A percentile compares a stretch with the other conserved stretches of the same genome.
phyloP scores from a whole-genome alignment of 2,888 invertebrate genomes.

The Perizoma flavofasciatum region DNA sequence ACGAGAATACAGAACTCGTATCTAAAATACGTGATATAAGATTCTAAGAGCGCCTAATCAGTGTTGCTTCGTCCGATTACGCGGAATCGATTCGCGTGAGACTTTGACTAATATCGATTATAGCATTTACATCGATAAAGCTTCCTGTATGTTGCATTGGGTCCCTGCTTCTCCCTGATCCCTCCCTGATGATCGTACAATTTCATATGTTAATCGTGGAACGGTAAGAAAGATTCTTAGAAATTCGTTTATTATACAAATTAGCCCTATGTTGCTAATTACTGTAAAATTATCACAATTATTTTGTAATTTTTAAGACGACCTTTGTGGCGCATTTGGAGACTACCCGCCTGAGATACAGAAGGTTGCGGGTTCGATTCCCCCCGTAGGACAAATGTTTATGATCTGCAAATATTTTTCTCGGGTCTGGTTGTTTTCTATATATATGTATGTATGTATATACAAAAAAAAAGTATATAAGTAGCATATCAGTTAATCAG shows the following conservation, averaged over 20 bases:
- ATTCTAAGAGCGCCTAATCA: conserved; percentile 65
- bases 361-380: too few species aligned
- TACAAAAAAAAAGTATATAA: too few species aligned
- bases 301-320: too few species aligned
- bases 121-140: conserved; percentile 66
- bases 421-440: too few species aligned
- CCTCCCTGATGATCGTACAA: conserved; percentile 60
- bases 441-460: too few species aligned
- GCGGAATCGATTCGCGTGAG: conserved; percentile 67
- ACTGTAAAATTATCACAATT: conserved; percentile 10
- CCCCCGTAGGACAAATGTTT: too few species aligned
- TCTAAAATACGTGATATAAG: conserved; percentile 60
- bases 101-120: conserved; percentile 73
- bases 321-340: too few species aligned
- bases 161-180: conserved; percentile 42
- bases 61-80: conserved; percentile 67
- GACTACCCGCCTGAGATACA: too few species aligned
- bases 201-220: conserved; percentile 68
- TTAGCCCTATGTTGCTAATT: conserved; percentile 29
- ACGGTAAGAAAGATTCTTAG: conserved; percentile 53
- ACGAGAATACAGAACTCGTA: conserved; percentile 50
- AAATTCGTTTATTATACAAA: conserved; percentile 46
- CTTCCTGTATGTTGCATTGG: conserved; percentile 55
- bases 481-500: too few species aligned
- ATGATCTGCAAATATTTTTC: too few species aligned